Base-by-base conservation (phyloP, 2,113 vertebrate species). In the Elephantulus edwardii region DNA sequence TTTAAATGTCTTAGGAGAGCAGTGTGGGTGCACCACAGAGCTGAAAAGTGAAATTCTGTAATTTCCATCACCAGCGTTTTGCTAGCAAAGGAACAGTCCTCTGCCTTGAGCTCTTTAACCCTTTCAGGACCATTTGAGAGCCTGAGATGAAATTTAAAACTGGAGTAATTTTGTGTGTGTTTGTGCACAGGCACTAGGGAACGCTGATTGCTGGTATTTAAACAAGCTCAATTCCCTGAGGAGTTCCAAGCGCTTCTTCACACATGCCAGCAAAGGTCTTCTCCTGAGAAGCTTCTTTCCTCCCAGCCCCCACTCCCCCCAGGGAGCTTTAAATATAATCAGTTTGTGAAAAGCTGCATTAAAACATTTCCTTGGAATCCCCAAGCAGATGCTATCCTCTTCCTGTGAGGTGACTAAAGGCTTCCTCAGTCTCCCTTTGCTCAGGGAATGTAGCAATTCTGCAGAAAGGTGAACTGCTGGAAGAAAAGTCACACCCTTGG, bases 281-380 rank as follows among this genome's bases (percentile, higher is more conserved):
- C 81, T 85, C 52, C 2, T 3, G 72, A 58, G 81, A 75, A 60
- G 82, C 46, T 48, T 77, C 85, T 92, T 93, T 95, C 60, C 24
- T 94, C 77, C 77, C 90, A 92, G 38, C 93, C 86, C 90, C 87
- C 91, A 54, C 0, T 64, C 70, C 97, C n/a, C 96, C 92, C 75
- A 2, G 96, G 95, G 96, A 97, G 93, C 96, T 96, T 96, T 98
- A 94, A 95, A 97, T 96, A 97, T 97, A 97, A 97, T 98, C 97
- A 97, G 96, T 98, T 97, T 97, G 93, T 96, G 68, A 95, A 97
- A 97, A 97, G 96, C 96, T 95, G 93, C 91, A 93, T 92, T 97
- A 96, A 97, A 98, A 87, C 77, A 93, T 93, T 90, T 94, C 54
- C 0, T 92, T 88, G 80, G 95, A 95, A 93, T 93, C 88, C 91